These are phyloP conservation scores for Taxidea taxus DNA, from an alignment of 2,113 vertebrate genomes.

Conservation along the genomic window DNA sequence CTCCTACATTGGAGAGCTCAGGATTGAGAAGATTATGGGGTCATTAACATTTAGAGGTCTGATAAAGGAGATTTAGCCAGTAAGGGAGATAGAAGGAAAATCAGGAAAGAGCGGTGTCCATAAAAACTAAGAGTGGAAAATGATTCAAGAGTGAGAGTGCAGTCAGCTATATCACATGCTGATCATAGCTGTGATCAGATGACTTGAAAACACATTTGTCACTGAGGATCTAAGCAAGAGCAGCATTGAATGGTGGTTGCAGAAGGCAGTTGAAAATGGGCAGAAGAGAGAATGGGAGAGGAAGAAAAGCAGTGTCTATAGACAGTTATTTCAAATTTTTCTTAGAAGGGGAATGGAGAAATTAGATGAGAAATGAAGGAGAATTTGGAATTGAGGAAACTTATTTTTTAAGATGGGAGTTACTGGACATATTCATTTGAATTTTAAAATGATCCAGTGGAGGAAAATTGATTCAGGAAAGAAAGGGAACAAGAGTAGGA, in stretches of 20 bases:
- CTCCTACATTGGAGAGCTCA: neutral
- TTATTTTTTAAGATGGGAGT: neutral
- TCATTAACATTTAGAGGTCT: neutral
- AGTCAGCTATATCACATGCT: neutral
- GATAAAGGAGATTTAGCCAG: neutral
- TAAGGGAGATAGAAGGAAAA: neutral
- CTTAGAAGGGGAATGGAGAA: neutral
- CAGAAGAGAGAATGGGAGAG: neutral
- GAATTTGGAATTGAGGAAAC: slow-evolving; percentile 26
- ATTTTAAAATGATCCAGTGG: neutral
- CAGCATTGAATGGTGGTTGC: neutral
- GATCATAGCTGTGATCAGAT: neutral
- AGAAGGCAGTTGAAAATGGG: neutral
- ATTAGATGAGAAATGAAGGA: neutral
- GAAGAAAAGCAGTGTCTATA: neutral
- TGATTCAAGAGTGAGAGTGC: neutral
- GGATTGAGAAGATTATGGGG: neutral
- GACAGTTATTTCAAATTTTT: neutral
- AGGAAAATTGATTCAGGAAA: neutral
- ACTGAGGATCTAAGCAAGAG: neutral
- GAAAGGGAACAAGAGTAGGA: neutral
- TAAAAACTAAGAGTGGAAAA: neutral
- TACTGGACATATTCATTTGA: neutral
- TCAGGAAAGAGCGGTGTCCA: neutral
- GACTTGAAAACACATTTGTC: neutral